Evolutionary conservation across 2,888 invertebrate species (phyloP).

Genomic region (Brenthis hecate): DNA sequence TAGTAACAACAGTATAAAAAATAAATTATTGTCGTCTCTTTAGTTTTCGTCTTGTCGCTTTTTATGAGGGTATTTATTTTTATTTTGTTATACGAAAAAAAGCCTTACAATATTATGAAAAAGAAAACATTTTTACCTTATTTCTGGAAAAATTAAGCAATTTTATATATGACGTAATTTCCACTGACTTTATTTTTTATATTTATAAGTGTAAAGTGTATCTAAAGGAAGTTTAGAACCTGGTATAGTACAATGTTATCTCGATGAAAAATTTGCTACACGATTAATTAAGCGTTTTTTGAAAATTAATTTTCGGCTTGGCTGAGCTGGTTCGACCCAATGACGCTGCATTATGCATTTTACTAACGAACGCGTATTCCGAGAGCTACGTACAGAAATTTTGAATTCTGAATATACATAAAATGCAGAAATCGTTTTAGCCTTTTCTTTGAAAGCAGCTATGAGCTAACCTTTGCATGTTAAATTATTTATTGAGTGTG

Average conservation of each 20-base stretch:
- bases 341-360: conserved; percentile 76
- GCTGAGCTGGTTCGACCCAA: conserved; percentile 40
- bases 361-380: conserved; percentile 71
- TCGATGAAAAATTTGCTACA: conserved; percentile 11
- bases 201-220: too few relatives aligned
- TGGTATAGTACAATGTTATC: not conserved
- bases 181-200: too few relatives aligned
- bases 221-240: not conserved
- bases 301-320: conserved; percentile 31
- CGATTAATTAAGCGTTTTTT: conserved; percentile 22
- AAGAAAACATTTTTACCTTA: too few relatives aligned
- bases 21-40: too few relatives aligned
- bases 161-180: too few relatives aligned
- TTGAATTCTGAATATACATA: conserved; percentile 61
- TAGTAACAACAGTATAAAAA: too few relatives aligned
- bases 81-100: too few relatives aligned
- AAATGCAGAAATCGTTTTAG: conserved; percentile 52
- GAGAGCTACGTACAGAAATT: conserved; percentile 59
- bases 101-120: too few relatives aligned
- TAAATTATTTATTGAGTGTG: not conserved
- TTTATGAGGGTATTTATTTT: too few relatives aligned
- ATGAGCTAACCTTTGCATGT: conserved; percentile 43
- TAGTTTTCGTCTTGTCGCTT: too few relatives aligned
- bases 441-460: conserved; percentile 49
- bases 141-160: too few relatives aligned